Base-by-base conservation (phyloP, 1,140 invertebrate species). In the Sminthurinus signatus region DNA sequence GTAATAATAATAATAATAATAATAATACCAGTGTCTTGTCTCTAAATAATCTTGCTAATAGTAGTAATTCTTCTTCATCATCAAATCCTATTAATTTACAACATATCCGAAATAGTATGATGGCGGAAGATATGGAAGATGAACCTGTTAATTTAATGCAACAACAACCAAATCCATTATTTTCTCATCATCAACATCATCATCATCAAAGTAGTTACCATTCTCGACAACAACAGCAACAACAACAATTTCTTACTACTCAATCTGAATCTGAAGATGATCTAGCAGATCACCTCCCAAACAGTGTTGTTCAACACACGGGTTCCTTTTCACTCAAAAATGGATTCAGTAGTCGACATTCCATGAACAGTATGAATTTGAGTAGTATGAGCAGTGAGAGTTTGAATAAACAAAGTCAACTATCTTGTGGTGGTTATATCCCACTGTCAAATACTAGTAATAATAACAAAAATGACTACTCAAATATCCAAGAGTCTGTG, bases 141-240 rank as follows among this genome's bases (percentile, higher is more conserved):
- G 66, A 71, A 25, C 70, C 70, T 19, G 70, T 71, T 0, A 71
- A 71, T 59, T 54, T 71, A 52, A 68, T 71, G 55, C 54, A 56
- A 10, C 39, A 55, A 21, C 36, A 57, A 14, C 54, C 29, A 17
- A 1, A 29, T 15, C 50, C 50, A 4, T 17, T 12, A 39, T 57
- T 64, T 27, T 55, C 56, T 36, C 52, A 56, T 17, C 56, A 60
- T 19, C 61, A 57, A 44, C 54, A 60, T 28, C 64, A 65, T 12
- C 42, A 27, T 39, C 31, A 59, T 12, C 36, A 59, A 14, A 14
- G 5, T 8, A 8, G 5, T 36, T 36, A 10, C 3, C 10, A 23
- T 54, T 29, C 51, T 10, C 8, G 36, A n/a, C 54, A 56, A 31
- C 25, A 12, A 25, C 44, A 48, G 8, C 44, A 48, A 25, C 44